Base-by-base conservation (phyloP, 2,888 invertebrate genomes). In the Drosophila robusta region DNA sequence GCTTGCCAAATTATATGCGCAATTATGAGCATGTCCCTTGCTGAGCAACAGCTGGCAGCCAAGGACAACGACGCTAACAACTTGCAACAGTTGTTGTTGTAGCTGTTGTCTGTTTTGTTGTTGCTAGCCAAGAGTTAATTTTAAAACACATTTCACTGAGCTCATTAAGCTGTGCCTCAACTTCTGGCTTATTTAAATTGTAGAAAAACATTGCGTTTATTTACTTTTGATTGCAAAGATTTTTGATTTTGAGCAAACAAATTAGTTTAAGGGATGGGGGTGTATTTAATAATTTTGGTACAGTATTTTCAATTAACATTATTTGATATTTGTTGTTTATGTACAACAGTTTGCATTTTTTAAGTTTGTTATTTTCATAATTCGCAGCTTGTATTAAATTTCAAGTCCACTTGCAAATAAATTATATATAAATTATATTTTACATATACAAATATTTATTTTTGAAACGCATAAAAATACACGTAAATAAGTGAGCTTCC, bases 111-210 rank as follows among this genome's bases (percentile, higher is more conserved):
- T 50, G 58, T 55, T 69, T 22, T 47, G 22, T 41, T 49, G 57
- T 63, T 41, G 55, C 64, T 70, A 56, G 64, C 55, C 55, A 44
- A 68, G 67, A 81, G 81, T 82, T 87, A 87, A 82, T 82, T 84
- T 87, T 62, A 75, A 80, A 75, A 75, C 62, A 84, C 87, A 87
- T 84, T 84, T 78, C 66, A 57, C 67, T 68, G 71, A 87, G 81
- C 81, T 78, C 87, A 84, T 87, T 82, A 78, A 63, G 66, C 75
- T 22, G 3, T 22, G 39, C 11, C 18, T 9, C 45, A 61, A 51
- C 74, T 51, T 65, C 61, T 47, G 44, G 52, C 57, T 65, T 65
- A 84, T 67, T 68, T 63, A 84, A 87, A 84, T 84, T 60, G 72
- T 44, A 57, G 56, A 41, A 72, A 72, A 62, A 44, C 65, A 69